Conservation (phyloP, 2,113 vertebrate genomes). For the Myrmecophaga tridactyla region DNA sequence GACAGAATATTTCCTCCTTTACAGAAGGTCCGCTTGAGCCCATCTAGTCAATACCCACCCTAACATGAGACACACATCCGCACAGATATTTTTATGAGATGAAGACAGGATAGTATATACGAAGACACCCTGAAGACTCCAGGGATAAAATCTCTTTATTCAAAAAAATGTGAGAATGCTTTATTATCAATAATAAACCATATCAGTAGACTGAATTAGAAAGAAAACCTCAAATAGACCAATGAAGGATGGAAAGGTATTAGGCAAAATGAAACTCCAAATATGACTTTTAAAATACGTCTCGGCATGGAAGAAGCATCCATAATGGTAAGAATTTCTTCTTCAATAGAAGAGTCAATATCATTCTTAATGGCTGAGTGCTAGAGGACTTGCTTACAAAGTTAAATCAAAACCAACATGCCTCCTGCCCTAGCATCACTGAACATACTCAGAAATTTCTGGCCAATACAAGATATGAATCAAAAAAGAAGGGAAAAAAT, state of each 20-base stretch:
- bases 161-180: not conserved
- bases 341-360: too few species aligned
- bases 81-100: not conserved
- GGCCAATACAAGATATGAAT: too few species aligned
- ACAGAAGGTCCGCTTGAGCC: not conserved
- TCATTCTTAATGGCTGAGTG: too few species aligned
- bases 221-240: not conserved
- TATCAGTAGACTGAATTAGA: not conserved
- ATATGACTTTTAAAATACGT: not conserved
- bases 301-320: too few species aligned
- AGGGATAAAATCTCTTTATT: not conserved
- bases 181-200: not conserved
- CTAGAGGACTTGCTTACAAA: too few species aligned
- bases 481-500: too few species aligned
- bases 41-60: not conserved
- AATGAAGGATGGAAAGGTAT: not conserved
- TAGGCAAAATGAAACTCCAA: not conserved
- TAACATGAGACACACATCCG: not conserved
- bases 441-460: too few species aligned
- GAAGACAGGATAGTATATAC: not conserved
- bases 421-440: too few species aligned
- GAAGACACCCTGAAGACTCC: not conserved
- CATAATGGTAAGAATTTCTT: too few species aligned
- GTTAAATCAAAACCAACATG: not conserved
- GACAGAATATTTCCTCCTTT: not conserved